Evolutionary conservation across 2,888 invertebrate species (phyloP), one percentile per base, ranked within the genome.

Genomic region (Bibio marci): DNA sequence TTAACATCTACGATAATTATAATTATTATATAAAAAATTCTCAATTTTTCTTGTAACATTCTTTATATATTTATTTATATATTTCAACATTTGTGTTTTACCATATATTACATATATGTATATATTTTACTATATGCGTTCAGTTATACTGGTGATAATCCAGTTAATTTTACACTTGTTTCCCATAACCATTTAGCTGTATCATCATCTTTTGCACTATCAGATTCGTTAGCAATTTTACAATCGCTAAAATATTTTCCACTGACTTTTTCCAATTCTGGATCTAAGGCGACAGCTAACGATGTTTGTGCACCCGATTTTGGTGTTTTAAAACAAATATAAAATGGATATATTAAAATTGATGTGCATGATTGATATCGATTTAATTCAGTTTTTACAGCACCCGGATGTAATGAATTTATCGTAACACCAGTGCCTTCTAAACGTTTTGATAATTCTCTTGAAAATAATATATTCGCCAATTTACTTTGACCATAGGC

Each of bases 401-500:
- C 64, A 1, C 82, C 82, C 1, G 82, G 82, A 53, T 82, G 80
- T 1, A 80, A 56, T 40, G 73, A 65, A 56, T 82, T 82, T 1
- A 72, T 72, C 28, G 69, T 76, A 1, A 83, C 68, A 3, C 70
- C 71, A 3, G 53, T 46, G 78, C 81, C 79, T 52, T 74, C 50
- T 44, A 79, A 55, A 54, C 58, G 63, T 41, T 66, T 67, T 0
- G 75, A 73, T 22, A 87, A 60, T 53, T 79, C 77, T 46, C 63
- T 70, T 0, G 80, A 70, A 51, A 86, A 86, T 32, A 87, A 54
- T 31, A 86, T 56, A 53, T 85, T 85, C 1, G 83, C 81, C 38
- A 82, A 57, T 65, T 87, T 86, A 54, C 83, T 85, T 53, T 78
- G 78, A 22, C 63, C 60, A 51, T 87, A 87, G 0, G 80, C 80